Conservation (phyloP, 2,113 vertebrate species). For the Pelmatolapia mariae region DNA sequence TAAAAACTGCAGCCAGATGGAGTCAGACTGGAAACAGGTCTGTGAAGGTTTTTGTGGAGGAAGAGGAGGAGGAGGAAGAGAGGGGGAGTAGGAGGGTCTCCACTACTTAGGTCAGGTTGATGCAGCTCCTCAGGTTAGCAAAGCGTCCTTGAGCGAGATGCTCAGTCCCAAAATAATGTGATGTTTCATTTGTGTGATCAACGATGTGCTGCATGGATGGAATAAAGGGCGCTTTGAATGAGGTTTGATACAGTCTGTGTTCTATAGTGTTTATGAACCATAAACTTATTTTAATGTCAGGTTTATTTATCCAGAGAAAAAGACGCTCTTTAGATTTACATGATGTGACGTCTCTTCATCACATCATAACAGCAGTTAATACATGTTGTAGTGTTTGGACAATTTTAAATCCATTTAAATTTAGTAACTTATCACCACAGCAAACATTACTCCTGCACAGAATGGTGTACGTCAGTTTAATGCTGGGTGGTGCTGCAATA, state of each 20-base stretch:
- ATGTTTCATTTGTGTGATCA: neutral
- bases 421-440: neutral
- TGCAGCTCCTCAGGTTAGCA: neutral
- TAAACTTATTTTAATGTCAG: neutral
- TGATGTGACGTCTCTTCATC: neutral
- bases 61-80: neutral
- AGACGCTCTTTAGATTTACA: neutral
- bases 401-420: rapidly evolving
- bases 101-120: rapidly evolving
- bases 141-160: rapidly evolving
- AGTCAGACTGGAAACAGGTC: neutral
- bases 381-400: rapidly evolving
- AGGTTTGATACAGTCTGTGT: neutral
- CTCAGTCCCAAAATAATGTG: neutral
- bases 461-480: too few species aligned
- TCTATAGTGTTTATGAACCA: neutral
- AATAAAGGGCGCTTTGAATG: rapidly evolving
- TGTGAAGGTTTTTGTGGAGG: rapidly evolving
- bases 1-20: neutral
- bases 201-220: neutral
- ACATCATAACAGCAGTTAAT: neutral
- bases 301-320: neutral
- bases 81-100: neutral
- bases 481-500: too few species aligned
- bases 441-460: neutral